phyloP scores from a whole-genome alignment of 2,888 invertebrate species.

The Amitus sp. region DNA sequence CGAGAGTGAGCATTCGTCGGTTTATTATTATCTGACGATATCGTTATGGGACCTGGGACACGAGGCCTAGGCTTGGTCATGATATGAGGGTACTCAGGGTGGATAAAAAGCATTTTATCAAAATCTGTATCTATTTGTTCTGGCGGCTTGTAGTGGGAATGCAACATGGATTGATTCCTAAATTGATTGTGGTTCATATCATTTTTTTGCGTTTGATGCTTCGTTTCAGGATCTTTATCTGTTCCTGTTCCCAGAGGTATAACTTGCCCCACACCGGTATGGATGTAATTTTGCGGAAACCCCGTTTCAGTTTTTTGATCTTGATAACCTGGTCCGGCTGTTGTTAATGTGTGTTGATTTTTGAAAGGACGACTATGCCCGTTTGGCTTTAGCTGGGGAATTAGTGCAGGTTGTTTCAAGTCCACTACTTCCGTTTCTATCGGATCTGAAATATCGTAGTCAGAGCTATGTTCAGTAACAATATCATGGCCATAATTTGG shows the following conservation, averaged over 20 bases:
- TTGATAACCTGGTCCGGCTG: slow-evolving; percentile 37
- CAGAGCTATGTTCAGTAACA: slow-evolving; percentile 5
- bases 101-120: slow-evolving; percentile 43
- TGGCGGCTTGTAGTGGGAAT: slow-evolving; percentile 19
- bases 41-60: slow-evolving; percentile 53
- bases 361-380: slow-evolving; percentile 51
- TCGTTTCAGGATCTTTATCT: slow-evolving; percentile 8
- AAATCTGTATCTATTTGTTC: slow-evolving; percentile 12
- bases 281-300: slow-evolving; percentile 15
- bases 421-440: slow-evolving; percentile 47
- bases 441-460: slow-evolving; percentile 19
- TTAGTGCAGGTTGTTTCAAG: slow-evolving; percentile 51
- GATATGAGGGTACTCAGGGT: slow-evolving; percentile 58
- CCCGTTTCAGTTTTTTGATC: slow-evolving; percentile 13
- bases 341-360: slow-evolving; percentile 37
- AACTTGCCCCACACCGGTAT: slow-evolving; percentile 39
- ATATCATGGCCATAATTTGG: slow-evolving; percentile 33
- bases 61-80: slow-evolving; percentile 55
- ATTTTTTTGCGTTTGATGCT: not conserved
- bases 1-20: slow-evolving; percentile 37
- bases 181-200: slow-evolving; percentile 22
- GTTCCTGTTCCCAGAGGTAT: slow-evolving; percentile 19
- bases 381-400: slow-evolving; percentile 44
- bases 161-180: slow-evolving; percentile 26
- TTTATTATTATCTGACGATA: slow-evolving; percentile 46